Evolutionary conservation across 2,113 vertebrate species (phyloP).

Genomic region (Pitta sordida): DNA sequence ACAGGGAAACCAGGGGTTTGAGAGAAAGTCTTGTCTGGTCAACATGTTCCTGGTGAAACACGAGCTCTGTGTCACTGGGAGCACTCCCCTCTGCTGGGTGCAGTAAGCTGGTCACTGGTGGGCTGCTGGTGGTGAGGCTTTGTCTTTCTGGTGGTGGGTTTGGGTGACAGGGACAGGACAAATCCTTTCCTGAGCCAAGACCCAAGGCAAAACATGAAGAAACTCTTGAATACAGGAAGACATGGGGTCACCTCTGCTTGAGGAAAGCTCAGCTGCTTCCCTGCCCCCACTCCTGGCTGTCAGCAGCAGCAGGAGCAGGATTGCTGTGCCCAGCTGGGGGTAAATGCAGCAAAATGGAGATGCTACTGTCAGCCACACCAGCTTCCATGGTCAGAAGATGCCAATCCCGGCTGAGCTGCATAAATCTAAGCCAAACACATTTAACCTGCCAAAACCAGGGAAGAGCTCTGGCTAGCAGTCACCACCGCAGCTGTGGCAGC

Average conservation of each 20-base stretch:
- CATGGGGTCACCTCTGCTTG: not conserved
- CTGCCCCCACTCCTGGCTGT: not conserved
- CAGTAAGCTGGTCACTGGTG: not conserved
- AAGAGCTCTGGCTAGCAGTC: not conserved
- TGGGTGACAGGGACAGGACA: not conserved
- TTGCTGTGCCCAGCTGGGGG: not conserved
- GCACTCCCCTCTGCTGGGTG: rapidly evolving
- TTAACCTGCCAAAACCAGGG: not conserved
- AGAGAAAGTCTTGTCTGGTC: not conserved
- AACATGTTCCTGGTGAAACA: not conserved
- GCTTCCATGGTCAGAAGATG: too few species aligned
- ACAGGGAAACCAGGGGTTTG: not conserved
- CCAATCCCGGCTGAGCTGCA: not conserved
- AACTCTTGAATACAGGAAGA: not conserved
- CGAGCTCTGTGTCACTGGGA: not conserved
- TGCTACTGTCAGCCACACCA: not conserved
- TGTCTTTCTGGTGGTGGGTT: not conserved
- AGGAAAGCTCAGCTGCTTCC: not conserved
- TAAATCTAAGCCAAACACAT: not conserved
- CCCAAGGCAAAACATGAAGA: not conserved
- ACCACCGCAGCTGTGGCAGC: not conserved
- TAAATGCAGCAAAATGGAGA: not conserved
- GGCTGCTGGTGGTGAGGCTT: not conserved
- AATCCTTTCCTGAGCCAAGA: not conserved
- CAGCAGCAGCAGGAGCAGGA: not conserved